Base-by-base conservation (phyloP, 2,113 vertebrate genomes). In the Eulemur macaco region DNA sequence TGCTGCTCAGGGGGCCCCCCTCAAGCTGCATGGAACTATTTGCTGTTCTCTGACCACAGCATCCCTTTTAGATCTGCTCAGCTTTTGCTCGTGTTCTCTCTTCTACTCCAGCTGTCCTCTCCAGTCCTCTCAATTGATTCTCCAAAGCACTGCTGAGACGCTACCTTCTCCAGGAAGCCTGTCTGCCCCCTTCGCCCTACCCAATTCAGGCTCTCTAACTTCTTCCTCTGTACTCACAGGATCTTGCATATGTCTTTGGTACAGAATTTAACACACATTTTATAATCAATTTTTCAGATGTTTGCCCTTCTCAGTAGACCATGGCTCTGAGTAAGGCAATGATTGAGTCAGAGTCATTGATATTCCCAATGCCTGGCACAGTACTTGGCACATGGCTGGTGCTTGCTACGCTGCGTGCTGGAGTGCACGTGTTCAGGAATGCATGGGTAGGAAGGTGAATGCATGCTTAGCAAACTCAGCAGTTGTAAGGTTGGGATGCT, bases 301-400 rank as follows among this genome's bases (percentile, higher is more conserved):
- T 1, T 9, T 8, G 3, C 82, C 58, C 76, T 96, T 78, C 39
- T 71, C 74, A 6, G 14, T 15, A 64, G 21, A 91, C 27, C 1
- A 39, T 29, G 31, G 52, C 54, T 86, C 69, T 68, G 54, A 64
- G 52, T 50, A 76, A 90, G 71, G 27, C 5, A 21, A 37, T 0
- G 1, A n/a, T 0, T 17, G 64, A 81, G 23, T 52, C 42, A 8
- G n/a, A 27, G 64, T 42, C 13, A 1, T 29, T 0, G 0, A 18
- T 25, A n/a, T 31, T 58, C 39, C 60, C 69, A n/a, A 54, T 1
- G 8, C 20, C 23, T 0, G 29, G 13, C 37, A 12, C 0, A 17
- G 86, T 10, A 21, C 29, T 37, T 31, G 13, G 63, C 58, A 31
- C 0, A 7, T 11, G 25, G 25, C 27, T 21, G 27, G 54, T 18